Evolutionary conservation across 2,113 vertebrate species (phyloP).

Genomic region (Cnemophilus loriae): DNA sequence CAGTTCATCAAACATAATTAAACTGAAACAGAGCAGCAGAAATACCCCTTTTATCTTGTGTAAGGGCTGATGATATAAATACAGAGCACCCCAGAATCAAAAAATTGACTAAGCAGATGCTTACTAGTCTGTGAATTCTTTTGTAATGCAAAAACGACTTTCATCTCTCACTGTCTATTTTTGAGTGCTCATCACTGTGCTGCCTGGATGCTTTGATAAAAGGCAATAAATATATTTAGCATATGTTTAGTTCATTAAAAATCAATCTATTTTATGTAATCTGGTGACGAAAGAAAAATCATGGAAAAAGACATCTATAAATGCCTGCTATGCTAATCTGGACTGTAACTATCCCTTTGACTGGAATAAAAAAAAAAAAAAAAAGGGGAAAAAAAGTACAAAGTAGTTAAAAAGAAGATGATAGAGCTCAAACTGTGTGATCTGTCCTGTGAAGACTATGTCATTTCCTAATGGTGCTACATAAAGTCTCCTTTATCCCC

Average conservation of each 20-base stretch:
- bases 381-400: neutral
- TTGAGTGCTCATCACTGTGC: neutral
- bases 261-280: neutral
- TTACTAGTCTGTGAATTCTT: neutral
- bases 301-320: neutral
- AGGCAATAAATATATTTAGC: neutral
- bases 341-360: neutral
- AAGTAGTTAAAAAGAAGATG: neutral
- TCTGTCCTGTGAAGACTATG: neutral
- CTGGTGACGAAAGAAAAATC: neutral
- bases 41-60: slow-evolving; percentile 1
- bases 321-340: neutral
- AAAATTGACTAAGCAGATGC: slow-evolving; percentile 20
- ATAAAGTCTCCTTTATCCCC: neutral
- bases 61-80: neutral
- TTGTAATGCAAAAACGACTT: slow-evolving; percentile 46
- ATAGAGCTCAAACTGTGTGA: neutral
- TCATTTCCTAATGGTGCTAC: neutral
- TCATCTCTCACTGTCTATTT: slow-evolving; percentile 1
- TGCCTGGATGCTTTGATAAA: neutral
- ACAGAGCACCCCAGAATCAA: neutral
- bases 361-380: neutral
- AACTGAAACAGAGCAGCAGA: neutral
- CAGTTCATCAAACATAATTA: slow-evolving; percentile 38
- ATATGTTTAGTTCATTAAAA: neutral